These are phyloP conservation scores for Andrena haemorrhoa DNA, from an alignment of 2,888 invertebrate genomes.

Conservation along the genomic window DNA sequence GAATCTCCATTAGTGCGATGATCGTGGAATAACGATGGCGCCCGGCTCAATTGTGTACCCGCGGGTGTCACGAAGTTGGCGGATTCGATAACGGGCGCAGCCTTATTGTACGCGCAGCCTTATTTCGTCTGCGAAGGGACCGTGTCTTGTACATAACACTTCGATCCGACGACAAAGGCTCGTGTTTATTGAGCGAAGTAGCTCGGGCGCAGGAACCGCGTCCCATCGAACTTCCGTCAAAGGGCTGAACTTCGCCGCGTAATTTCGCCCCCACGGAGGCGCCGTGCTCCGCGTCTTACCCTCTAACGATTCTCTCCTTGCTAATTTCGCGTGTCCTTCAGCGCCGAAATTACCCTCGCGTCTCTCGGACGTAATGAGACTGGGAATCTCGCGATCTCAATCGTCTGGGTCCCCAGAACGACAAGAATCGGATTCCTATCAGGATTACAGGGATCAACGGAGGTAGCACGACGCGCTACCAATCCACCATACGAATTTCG, in stretches of 20 bases:
- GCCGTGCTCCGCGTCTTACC: constrained; percentile 43
- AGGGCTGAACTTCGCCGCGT: constrained; percentile 58
- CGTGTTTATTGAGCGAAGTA: constrained; percentile 48
- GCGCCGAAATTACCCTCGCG: constrained; percentile 17
- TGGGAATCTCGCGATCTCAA: not conserved
- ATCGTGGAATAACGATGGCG: not conserved
- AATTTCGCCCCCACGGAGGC: constrained; percentile 48
- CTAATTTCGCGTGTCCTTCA: constrained; percentile 35
- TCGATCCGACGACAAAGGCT: constrained; percentile 48
- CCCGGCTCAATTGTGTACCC: constrained; percentile 16
- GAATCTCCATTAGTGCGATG: not conserved
- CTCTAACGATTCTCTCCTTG: constrained; percentile 45
- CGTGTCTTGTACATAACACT: constrained; percentile 19
- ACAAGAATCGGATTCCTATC: not conserved
- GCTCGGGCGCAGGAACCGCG: constrained; percentile 31
- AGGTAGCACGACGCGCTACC: not conserved
- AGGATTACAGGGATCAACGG: not conserved
- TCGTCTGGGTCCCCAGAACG: not conserved
- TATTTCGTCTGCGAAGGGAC: constrained; percentile 10
- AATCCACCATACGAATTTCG: not conserved
- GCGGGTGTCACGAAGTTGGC: constrained; percentile 22
- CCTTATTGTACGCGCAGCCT: not conserved
- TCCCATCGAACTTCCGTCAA: constrained; percentile 62
- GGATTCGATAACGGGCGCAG: constrained; percentile 10
- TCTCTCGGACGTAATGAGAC: constrained; percentile 12